These are phyloP conservation scores for Pipra filicauda DNA, from an alignment of 2,113 vertebrate genomes.

Conservation along the genomic window DNA sequence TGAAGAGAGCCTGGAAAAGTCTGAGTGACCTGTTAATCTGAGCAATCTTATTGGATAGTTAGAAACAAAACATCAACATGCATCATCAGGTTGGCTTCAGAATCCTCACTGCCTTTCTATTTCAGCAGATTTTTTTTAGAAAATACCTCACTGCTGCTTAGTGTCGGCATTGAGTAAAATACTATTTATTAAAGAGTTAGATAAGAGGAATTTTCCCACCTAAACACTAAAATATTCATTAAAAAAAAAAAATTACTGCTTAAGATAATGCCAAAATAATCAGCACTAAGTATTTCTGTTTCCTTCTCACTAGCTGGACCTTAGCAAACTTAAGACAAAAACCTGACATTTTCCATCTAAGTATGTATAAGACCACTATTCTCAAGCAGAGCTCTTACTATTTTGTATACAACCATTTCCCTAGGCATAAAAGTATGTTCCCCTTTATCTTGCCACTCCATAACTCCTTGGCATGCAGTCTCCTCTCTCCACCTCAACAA, in stretches of 20 bases:
- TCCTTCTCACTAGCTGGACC: neutral
- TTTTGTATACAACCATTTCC: neutral
- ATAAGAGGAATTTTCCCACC: conserved; percentile 54
- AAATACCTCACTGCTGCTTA: conserved; percentile 48
- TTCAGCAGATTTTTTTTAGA: conserved; percentile 48
- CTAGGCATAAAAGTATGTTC: neutral
- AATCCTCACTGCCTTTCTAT: conserved; percentile 29
- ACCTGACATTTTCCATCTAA: neutral
- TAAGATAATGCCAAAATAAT: neutral
- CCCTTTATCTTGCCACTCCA: neutral
- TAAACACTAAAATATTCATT: neutral
- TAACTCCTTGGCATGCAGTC: neutral
- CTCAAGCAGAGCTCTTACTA: neutral
- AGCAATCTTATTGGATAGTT: conserved; percentile 51
- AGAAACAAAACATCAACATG: conserved; percentile 45
- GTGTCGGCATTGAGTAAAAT: conserved; percentile 45
- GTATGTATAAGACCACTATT: neutral
- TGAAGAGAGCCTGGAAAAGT: conserved; percentile 43
- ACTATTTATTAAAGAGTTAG: conserved; percentile 47
- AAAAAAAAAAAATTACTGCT: neutral
- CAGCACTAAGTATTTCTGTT: neutral
- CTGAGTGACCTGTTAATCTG: conserved; percentile 54
- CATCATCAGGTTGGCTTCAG: conserved; percentile 47
- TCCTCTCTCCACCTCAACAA: neutral
- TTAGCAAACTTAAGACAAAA: neutral